Base-by-base conservation (phyloP, 2,797 vertebrate genomes). In the Phyllotis vaccarum region DNA sequence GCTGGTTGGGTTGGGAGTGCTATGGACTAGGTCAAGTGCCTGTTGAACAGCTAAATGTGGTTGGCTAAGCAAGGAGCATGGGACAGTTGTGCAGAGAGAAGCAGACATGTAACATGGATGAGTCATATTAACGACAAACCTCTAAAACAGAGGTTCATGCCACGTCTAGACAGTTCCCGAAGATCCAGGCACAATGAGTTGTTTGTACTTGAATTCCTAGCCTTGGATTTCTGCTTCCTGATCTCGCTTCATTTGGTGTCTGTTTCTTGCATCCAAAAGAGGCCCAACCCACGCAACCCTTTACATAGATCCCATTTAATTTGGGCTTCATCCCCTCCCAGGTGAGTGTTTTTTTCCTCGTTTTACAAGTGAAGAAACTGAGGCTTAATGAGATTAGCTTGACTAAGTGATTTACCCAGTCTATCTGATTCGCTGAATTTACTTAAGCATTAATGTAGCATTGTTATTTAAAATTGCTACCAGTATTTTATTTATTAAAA, bases 281-380 rank as follows among this genome's bases (percentile, higher is more conserved):
- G 49, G 49, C 75, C 86, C 91, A 91, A 83, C 21, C 56, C 58
- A 96, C 95, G 94, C 70, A 90, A 27, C 22, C 93, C 56, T 93
- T 95, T 91, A 94, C 43, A 86, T 74, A 93, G 88, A 75, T 74
- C 90, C 79, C 92, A 93, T 86, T 92, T 94, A 92, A 81, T 96
- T 86, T 91, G 60, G 29, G 86, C 75, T 93, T 95, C 54, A 5
- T 76, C 78, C 52, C 87, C 49, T 93, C 76, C 49, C 70, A 97
- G 81, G 49, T 97, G 91, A 96, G 75, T 95, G 76, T 79, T 87
- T 64, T 86, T 95, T 95, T 94, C 83, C 70, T 56, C 93, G 31
- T 95, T 93, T 93, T 95, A 95, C 64, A 93, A 94, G 74, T 75
- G 85, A 96, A 91, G 80, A 93, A 96, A 83, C 91, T 72, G 89